A percentile compares a stretch with the other conserved stretches of the same genome.
Evolutionary conservation across 2,113 vertebrate genomes (phyloP).

Genomic region (Asarcornis scutulata): DNA sequence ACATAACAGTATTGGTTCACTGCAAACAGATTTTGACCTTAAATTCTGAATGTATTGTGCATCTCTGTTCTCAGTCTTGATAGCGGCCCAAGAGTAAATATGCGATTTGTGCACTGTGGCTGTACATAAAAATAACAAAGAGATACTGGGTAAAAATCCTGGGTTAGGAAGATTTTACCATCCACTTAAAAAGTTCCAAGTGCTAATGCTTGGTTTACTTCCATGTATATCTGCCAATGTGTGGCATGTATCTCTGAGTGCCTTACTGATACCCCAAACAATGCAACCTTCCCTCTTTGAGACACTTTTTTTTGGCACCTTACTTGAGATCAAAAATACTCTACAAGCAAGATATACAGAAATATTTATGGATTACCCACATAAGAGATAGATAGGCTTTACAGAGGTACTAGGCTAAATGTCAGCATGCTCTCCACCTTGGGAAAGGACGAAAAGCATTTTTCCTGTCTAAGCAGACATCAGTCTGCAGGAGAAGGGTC

Average conservation of each 20-base stretch:
- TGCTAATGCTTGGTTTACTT: not conserved
- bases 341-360: not conserved
- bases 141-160: not conserved
- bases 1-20: not conserved
- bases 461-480: not conserved
- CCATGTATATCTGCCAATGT: not conserved
- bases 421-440: not conserved
- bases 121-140: not conserved
- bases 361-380: not conserved
- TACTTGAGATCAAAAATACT: not conserved
- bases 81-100: not conserved
- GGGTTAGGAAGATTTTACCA: not conserved
- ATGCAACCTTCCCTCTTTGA: not conserved
- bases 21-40: not conserved
- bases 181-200: not conserved
- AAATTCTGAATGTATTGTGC: not conserved
- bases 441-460: not conserved
- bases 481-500: not conserved
- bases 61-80: not conserved
- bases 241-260: not conserved
- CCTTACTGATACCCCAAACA: not conserved
- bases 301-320: not conserved
- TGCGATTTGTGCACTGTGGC: not conserved
- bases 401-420: not conserved
- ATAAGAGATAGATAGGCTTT: not conserved